Evolutionary conservation across 1,140 invertebrate species (phyloP).

Genomic region (Bombus confusus): DNA sequence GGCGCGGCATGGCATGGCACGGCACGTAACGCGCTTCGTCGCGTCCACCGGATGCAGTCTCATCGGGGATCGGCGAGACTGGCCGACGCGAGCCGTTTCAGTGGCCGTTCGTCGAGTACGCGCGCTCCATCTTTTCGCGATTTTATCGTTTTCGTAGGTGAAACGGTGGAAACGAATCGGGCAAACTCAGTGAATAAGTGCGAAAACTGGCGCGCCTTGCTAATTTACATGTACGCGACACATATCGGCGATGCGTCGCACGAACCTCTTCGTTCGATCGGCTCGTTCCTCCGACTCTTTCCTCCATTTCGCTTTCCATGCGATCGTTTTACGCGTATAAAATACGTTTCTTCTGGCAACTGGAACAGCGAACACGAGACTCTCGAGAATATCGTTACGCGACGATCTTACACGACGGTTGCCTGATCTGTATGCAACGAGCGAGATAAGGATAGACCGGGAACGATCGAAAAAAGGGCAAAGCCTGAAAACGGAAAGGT

Average conservation of each 20-base stretch:
- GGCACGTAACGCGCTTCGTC: background rate
- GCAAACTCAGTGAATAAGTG: background rate
- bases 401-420: too few species aligned
- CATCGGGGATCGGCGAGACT: slow-evolving; percentile 3
- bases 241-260: too few species aligned
- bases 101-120: background rate
- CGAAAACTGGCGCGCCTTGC: background rate
- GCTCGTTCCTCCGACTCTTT: background rate
- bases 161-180: background rate
- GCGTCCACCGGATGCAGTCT: slow-evolving; percentile 25
- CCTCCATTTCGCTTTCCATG: background rate
- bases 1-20: background rate
- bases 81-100: slow-evolving; percentile 19
- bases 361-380: too few species aligned
- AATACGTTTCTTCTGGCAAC: too few species aligned
- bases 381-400: too few species aligned
- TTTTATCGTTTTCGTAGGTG: background rate
- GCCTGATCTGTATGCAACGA: background rate
- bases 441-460: background rate
- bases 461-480: background rate
- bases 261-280: background rate
- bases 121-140: background rate
- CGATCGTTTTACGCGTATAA: background rate
- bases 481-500: background rate
- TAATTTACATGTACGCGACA: too few species aligned